Evolutionary conservation across 2,888 invertebrate genomes (phyloP).

Genomic region (Alviniconcha strummeri): DNA sequence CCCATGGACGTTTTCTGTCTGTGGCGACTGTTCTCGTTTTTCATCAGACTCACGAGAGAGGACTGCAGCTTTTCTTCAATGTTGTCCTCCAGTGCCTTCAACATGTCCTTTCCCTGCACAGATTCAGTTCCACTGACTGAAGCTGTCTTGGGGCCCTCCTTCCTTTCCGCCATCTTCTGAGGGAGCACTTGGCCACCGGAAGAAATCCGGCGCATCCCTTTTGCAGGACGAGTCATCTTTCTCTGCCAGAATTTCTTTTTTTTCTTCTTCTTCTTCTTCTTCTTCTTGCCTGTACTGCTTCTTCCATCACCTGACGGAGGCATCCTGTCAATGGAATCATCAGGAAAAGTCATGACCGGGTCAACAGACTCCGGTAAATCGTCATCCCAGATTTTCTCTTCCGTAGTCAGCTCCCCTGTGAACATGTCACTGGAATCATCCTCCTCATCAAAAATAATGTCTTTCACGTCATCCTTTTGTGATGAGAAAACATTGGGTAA

Average conservation of each 20-base stretch:
- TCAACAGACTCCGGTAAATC: neutral
- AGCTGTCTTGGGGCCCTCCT: neutral
- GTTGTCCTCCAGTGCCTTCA: conserved; percentile 12
- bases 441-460: neutral
- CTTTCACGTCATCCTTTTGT: neutral
- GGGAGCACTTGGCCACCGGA: too few relatives aligned
- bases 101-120: conserved; percentile 5
- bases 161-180: neutral
- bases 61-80: conserved; percentile 10
- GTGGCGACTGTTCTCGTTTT: neutral
- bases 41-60: conserved; percentile 1
- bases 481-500: neutral
- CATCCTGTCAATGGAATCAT: neutral
- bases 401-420: conserved; percentile 11
- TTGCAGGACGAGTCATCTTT: neutral
- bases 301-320: neutral
- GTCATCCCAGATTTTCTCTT: neutral
- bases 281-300: neutral
- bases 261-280: neutral
- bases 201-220: neutral
- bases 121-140: neutral
- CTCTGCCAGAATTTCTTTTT: neutral
- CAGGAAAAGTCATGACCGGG: conserved; percentile 17
- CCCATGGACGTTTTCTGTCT: neutral
- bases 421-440: neutral